A percentile compares a stretch with the other conserved stretches of the same genome.
Evolutionary conservation across 2,888 invertebrate species (phyloP).

Genomic region (Amphipyra tragopoginis): DNA sequence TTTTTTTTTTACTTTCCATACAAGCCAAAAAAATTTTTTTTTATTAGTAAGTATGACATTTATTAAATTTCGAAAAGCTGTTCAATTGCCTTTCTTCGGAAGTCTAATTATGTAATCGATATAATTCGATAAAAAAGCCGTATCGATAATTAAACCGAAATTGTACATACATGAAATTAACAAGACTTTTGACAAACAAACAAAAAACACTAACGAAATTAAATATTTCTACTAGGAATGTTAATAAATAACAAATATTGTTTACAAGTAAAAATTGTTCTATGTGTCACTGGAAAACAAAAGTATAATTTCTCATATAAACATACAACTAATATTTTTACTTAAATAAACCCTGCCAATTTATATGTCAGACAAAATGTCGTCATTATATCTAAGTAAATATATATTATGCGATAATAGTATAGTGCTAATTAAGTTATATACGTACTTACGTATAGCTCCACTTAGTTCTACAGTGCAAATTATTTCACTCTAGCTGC

Average conservation of each 20-base stretch:
- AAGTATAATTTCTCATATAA: constrained; percentile 15
- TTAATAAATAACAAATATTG: constrained; percentile 37
- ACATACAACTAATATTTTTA: constrained; percentile 25
- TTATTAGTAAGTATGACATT: no score
- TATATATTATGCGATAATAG: constrained; percentile 31
- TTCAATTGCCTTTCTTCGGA: no score
- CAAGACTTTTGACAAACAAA: constrained; percentile 1
- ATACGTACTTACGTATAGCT: not conserved
- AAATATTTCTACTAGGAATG: constrained; percentile 28
- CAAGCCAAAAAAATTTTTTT: no score
- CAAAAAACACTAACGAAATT: not conserved
- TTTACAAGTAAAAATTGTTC: constrained; percentile 16
- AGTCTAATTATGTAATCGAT: no score
- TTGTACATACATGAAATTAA: no score
- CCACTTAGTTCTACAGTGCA: not conserved
- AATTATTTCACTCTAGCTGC: constrained; percentile 14
- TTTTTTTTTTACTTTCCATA: no score
- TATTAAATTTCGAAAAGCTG: no score
- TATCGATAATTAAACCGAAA: no score
- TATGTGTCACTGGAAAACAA: constrained; percentile 17
- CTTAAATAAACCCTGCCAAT: constrained; percentile 53
- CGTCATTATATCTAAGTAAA: not conserved
- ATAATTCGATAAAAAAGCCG: no score
- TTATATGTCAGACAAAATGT: constrained; percentile 10
- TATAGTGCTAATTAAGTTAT: not conserved